These are phyloP conservation scores for Apteryx owenii DNA, from an alignment of 2,113 vertebrate genomes.

Conservation along the genomic window DNA sequence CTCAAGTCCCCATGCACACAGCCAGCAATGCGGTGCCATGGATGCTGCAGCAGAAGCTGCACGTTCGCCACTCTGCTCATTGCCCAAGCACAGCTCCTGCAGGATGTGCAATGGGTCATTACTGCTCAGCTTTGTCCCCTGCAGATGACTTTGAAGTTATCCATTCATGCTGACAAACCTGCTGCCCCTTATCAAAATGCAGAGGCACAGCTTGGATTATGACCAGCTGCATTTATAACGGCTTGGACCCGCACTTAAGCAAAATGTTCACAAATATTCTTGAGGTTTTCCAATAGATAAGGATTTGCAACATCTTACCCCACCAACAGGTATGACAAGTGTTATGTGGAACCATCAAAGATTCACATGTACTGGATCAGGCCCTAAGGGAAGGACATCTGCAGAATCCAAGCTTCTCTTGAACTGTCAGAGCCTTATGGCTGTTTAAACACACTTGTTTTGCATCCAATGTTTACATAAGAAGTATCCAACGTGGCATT, in stretches of 20 bases:
- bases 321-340: neutral
- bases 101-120: neutral
- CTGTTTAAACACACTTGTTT: neutral
- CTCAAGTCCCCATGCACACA: accelerated
- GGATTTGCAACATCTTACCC: neutral
- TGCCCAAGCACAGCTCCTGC: neutral
- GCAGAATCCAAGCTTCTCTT: neutral
- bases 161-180: accelerated
- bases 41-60: neutral
- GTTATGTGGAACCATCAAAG: neutral
- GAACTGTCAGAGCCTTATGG: neutral
- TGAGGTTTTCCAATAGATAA: neutral
- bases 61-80: neutral
- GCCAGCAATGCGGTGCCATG: neutral
- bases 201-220: neutral
- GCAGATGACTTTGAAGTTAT: neutral
- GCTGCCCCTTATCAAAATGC: neutral
- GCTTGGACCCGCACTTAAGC: neutral
- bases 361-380: neutral
- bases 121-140: neutral
- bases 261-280: neutral
- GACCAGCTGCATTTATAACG: accelerated
- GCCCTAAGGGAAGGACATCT: neutral
- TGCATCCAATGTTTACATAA: neutral
- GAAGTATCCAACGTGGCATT: neutral